Conservation (phyloP, 1,140 invertebrate genomes). For the Aphelenchoides besseyi region DNA sequence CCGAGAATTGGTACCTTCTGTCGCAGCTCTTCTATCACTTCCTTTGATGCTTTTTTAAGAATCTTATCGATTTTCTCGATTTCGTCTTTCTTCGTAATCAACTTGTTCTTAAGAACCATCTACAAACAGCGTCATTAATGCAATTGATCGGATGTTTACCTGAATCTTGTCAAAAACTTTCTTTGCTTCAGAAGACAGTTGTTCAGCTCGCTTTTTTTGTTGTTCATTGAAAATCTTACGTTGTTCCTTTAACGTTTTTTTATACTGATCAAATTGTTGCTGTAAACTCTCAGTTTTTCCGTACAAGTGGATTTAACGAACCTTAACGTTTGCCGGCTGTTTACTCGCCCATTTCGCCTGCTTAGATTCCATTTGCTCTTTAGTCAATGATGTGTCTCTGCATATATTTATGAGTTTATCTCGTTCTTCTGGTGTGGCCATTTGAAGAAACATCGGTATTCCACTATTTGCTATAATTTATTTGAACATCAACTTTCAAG, state of each 20-base stretch:
- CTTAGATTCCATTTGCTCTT: background rate
- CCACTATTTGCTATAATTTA: too few species aligned
- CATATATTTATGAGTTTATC: background rate
- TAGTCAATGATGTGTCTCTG: background rate
- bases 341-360: background rate
- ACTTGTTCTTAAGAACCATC: background rate
- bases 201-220: background rate
- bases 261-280: background rate
- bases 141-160: background rate
- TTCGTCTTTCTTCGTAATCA: background rate
- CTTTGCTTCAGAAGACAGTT: background rate
- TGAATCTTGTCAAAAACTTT: slow-evolving; percentile 13
- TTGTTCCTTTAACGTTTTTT: background rate
- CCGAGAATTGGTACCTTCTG: background rate
- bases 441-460: background rate
- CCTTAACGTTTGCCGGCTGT: background rate
- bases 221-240: background rate
- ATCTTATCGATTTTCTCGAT: slow-evolving; percentile 6
- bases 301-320: background rate
- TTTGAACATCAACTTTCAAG: too few species aligned
- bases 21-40: background rate
- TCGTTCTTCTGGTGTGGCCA: background rate
- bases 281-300: background rate
- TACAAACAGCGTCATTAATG: background rate
- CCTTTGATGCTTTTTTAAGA: background rate